phyloP scores from a whole-genome alignment of 2,888 invertebrate species.

The Gisinianus flammeolus region DNA sequence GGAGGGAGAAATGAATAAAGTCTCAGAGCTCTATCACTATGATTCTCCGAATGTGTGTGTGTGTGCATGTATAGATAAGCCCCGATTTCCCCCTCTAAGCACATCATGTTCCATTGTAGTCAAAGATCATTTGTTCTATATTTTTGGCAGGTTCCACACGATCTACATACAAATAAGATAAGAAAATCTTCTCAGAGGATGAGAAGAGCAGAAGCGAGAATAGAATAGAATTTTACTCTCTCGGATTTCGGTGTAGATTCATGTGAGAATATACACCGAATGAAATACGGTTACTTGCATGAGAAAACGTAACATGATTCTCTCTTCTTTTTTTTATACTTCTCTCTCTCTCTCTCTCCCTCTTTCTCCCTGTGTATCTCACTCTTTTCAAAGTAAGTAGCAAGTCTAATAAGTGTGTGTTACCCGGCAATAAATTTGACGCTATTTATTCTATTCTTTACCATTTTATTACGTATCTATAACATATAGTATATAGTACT shows the following conservation, averaged over 20 bases:
- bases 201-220: not conserved
- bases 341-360: not conserved
- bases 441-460: not conserved
- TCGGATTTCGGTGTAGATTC: not conserved
- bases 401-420: not conserved
- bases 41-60: too few species aligned
- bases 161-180: constrained; percentile 27
- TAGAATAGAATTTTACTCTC: constrained; percentile 6
- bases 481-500: too few species aligned
- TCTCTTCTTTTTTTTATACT: not conserved
- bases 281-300: not conserved
- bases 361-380: not conserved
- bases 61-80: not conserved
- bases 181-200: not conserved
- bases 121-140: constrained; percentile 28
- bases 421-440: not conserved
- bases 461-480: too few species aligned
- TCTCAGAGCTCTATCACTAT: too few species aligned
- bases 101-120: constrained; percentile 16
- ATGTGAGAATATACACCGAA: not conserved
- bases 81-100: not conserved
- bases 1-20: too few species aligned
- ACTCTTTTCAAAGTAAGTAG: not conserved
- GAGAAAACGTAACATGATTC: not conserved
- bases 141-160: constrained; percentile 27